Evolutionary conservation across 2,113 vertebrate genomes (phyloP).

Genomic region (Actenoides hombroni): DNA sequence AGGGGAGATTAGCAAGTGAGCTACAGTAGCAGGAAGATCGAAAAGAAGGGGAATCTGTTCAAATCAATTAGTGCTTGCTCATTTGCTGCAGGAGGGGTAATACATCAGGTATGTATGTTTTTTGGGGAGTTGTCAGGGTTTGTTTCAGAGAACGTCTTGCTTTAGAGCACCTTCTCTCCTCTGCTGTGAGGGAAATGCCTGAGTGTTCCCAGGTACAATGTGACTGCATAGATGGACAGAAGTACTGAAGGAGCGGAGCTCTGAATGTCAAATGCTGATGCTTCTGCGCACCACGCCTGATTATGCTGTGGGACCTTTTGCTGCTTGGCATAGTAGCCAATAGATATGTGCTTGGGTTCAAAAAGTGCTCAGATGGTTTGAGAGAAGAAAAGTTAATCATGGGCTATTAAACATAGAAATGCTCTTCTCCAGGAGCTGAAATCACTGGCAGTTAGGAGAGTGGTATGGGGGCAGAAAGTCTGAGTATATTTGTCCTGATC

Average conservation of each 20-base stretch:
- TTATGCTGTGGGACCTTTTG: fast-evolving
- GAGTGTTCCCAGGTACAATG: background rate
- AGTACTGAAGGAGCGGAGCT: background rate
- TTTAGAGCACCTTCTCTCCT: background rate
- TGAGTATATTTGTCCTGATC: too few relatives aligned
- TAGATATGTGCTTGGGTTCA: background rate
- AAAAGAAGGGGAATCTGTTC: background rate
- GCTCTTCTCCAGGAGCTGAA: background rate
- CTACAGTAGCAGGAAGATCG: background rate
- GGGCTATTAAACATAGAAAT: background rate
- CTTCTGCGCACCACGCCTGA: background rate
- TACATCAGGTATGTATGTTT: background rate
- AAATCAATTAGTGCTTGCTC: background rate
- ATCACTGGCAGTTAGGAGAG: background rate
- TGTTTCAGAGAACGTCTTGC: background rate
- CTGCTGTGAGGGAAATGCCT: background rate
- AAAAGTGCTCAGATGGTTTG: background rate
- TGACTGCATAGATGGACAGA: background rate
- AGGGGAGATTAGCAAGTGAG: background rate
- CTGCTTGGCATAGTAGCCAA: background rate
- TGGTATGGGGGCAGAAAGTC: background rate
- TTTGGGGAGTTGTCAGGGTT: background rate
- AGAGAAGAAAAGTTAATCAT: background rate
- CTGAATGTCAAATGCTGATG: fast-evolving
- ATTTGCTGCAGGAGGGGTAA: background rate